Evolutionary conservation across 2,797 vertebrate genomes (phyloP), one percentile per base, ranked within the genome.

Genomic region (Lindbergichthys nudifrons): DNA sequence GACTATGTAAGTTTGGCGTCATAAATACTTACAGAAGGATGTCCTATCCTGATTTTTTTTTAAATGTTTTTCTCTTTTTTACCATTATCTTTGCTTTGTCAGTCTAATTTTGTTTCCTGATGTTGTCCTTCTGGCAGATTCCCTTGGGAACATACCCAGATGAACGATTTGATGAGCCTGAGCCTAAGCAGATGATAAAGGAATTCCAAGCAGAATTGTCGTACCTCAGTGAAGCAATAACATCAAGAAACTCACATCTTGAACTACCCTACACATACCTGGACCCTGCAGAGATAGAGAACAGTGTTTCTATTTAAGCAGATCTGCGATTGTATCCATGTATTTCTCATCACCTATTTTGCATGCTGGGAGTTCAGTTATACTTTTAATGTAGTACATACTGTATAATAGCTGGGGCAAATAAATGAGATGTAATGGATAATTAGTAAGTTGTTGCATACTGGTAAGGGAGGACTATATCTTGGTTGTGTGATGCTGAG

Each of bases 181-280:
- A 36, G 3, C 56, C 67, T 16, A 85, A 90, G 54, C 77, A 83
- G 73, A 81, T 91, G 61, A 90, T 94, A 5, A 70, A 50, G 18
- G 74, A 85, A 36, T 89, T 94, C 67, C 91, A 88, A 73, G 81
- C 48, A 21, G 87, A 94, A 26, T 42, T 96, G 79, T 71, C 78
- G 16, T 56, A 18, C 10, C 64, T 95, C 41, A 91, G 87, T 53
- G 83, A 82, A 48, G 70, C 46, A 14, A 94, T 96, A 14, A 46
- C 6, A 51, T 36, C 53, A 30, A 93, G 94, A 60, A 96, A 96
- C 70, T 16, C 81, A 2, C 23, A 70, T 4, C 83, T 93, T 12
- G 45, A 89, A 66, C 39, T 93, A 1, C 89, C 93, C 4, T 95
- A 96, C 68, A 78, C 71, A 4, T 91, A 90, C 36, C 62, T 90